Conservation (phyloP, 2,797 vertebrate genomes). For the Bradypodion ventrale region DNA sequence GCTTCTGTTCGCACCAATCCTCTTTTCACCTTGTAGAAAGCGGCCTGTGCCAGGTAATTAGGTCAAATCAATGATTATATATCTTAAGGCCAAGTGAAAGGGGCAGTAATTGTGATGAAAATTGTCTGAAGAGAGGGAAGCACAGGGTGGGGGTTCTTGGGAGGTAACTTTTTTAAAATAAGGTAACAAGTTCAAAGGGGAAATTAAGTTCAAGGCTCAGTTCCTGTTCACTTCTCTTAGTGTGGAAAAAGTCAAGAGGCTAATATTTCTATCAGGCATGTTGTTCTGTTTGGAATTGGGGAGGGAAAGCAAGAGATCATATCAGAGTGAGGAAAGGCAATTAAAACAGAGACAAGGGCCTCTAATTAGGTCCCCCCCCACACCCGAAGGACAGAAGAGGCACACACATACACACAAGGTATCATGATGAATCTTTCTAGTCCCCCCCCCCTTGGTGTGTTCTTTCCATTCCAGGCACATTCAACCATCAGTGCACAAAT, state of each 20-base stretch:
- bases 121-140: slow-evolving; percentile 79
- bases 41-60: slow-evolving; percentile 80
- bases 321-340: slow-evolving; percentile 65
- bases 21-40: slow-evolving; percentile 80
- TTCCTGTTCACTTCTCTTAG: slow-evolving; percentile 74
- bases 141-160: slow-evolving; percentile 55
- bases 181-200: slow-evolving; percentile 82
- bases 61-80: slow-evolving; percentile 82
- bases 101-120: slow-evolving; percentile 81
- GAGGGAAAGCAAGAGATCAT: slow-evolving; percentile 49
- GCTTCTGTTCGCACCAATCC: slow-evolving; percentile 74
- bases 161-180: slow-evolving; percentile 73
- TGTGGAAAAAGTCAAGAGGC: slow-evolving; percentile 53
- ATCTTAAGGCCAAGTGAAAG: slow-evolving; percentile 79
- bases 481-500: slow-evolving; percentile 57
- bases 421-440: slow-evolving; percentile 37
- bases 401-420: slow-evolving; percentile 58
- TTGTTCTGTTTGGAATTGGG: slow-evolving; percentile 65
- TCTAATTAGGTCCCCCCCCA: slow-evolving; percentile 53
- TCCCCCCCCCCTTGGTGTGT: slow-evolving; percentile 49
- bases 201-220: slow-evolving; percentile 84
- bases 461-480: slow-evolving; percentile 52
- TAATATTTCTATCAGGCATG: slow-evolving; percentile 63
- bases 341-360: slow-evolving; percentile 59
- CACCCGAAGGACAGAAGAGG: slow-evolving; percentile 43